Percentiles rank a stretch among this genome's conserved stretches.
Evolutionary conservation across 2,113 vertebrate species (phyloP).

Genomic region (Prietella phreatophila): DNA sequence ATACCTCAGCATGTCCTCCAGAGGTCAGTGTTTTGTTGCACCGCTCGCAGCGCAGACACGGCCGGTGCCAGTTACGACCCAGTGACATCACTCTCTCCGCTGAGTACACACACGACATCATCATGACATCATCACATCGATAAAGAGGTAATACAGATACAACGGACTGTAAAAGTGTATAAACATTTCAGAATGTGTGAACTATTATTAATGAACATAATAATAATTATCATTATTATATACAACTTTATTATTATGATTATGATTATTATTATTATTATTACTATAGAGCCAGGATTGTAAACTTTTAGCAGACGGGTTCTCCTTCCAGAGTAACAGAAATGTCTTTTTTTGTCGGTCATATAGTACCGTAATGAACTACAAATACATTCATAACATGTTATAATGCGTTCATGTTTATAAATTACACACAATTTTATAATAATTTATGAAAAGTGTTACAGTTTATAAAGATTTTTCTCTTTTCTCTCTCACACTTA

Average conservation of each 20-base stretch:
- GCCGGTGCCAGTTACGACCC: conserved; percentile 76
- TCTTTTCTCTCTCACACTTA: conserved; percentile 54
- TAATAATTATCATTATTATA: too few relatives aligned
- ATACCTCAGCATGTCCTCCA: conserved; percentile 73
- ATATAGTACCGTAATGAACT: not conserved
- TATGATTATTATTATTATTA: not conserved
- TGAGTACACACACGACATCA: conserved; percentile 34
- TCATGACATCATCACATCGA: not conserved
- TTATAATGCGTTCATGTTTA: not conserved
- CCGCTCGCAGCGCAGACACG: conserved; percentile 73
- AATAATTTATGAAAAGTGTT: not conserved
- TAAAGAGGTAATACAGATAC: not conserved
- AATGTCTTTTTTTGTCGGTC: not conserved
- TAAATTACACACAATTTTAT: not conserved
- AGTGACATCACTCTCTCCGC: conserved; percentile 67
- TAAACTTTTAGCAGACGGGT: not conserved
- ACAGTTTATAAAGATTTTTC: not conserved
- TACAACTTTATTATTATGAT: too few relatives aligned
- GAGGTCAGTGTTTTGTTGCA: conserved; percentile 72
- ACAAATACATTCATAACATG: not conserved
- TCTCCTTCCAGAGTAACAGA: not conserved
- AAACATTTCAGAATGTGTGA: not conserved
- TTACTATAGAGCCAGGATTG: not conserved
- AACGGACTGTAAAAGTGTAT: not conserved
- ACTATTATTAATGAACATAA: not conserved